These are phyloP conservation scores for Drosophila novamexicana DNA, from an alignment of 1,140 invertebrate species.

Conservation along the genomic window DNA sequence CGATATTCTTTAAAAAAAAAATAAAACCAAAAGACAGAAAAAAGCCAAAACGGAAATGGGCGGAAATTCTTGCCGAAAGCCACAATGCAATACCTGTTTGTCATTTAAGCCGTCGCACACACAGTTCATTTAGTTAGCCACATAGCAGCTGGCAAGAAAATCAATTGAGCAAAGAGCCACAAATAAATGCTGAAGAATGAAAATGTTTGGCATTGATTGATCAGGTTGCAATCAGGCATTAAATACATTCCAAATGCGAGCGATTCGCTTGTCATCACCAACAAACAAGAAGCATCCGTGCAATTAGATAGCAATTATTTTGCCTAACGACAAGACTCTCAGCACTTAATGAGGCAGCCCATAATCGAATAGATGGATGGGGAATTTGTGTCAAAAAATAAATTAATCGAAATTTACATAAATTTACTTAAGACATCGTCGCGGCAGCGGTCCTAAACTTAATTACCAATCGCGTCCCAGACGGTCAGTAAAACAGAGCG, in stretches of 20 bases:
- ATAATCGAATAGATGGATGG: neutral
- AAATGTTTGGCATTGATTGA: constrained; percentile 66
- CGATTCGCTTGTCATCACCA: constrained; percentile 55
- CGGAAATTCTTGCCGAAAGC: constrained; percentile 35
- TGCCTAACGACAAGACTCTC: constrained; percentile 33
- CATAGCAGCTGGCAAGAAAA: constrained; percentile 28
- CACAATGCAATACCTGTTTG: constrained; percentile 2
- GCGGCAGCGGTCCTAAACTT: constrained; percentile 37
- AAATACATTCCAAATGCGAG: constrained; percentile 41
- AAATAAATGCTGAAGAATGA: constrained; percentile 5
- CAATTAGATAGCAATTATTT: constrained; percentile 63
- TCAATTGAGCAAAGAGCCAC: constrained; percentile 12
- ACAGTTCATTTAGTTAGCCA: constrained; percentile 19
- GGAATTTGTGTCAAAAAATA: constrained; percentile 60
- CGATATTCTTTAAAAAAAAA: constrained; percentile 19
- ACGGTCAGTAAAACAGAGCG: neutral
- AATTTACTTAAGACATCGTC: constrained; percentile 59
- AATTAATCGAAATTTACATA: constrained; percentile 79
- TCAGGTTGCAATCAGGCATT: constrained; percentile 62
- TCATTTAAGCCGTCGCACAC: neutral
- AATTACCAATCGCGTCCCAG: constrained; percentile 63
- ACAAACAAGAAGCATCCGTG: constrained; percentile 57
- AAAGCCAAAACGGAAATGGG: constrained; percentile 41
- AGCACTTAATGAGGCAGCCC: constrained; percentile 48
- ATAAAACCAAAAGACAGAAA: neutral